Conservation (phyloP, 2,888 invertebrate genomes). For the Heliconius aoede region DNA sequence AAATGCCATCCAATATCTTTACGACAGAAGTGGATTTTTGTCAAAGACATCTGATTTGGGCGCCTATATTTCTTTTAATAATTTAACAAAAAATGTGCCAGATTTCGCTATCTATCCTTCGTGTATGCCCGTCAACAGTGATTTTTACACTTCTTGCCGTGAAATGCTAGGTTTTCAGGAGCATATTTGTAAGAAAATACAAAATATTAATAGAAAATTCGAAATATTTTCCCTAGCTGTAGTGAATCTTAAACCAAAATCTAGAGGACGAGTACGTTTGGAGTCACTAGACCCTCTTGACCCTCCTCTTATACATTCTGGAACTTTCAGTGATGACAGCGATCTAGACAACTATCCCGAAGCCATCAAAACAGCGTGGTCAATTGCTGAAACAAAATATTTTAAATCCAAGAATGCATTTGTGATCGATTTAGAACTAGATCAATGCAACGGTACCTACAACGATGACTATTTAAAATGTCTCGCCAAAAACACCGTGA, state of each 20-base stretch:
- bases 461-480: slow-evolving; percentile 75
- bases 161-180: slow-evolving; percentile 57
- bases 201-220: slow-evolving; percentile 53
- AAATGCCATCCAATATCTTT: slow-evolving; percentile 64
- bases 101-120: slow-evolving; percentile 70
- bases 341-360: slow-evolving; percentile 63
- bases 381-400: slow-evolving; percentile 60
- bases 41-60: slow-evolving; percentile 63
- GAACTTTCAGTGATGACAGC: slow-evolving; percentile 60
- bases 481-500: slow-evolving; percentile 59
- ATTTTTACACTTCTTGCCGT: slow-evolving; percentile 57
- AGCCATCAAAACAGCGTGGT: slow-evolving; percentile 58
- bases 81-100: slow-evolving; percentile 55
- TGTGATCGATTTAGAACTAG: slow-evolving; percentile 58
- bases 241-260: slow-evolving; percentile 68
- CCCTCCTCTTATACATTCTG: slow-evolving; percentile 65
- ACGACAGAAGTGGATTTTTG: slow-evolving; percentile 60
- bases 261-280: slow-evolving; percentile 64
- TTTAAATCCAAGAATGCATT: slow-evolving; percentile 60
- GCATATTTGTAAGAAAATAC: slow-evolving; percentile 58
- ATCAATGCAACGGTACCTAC: slow-evolving; percentile 56
- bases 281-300: slow-evolving; percentile 57
- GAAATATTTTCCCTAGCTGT: slow-evolving; percentile 66
- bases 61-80: slow-evolving; percentile 58
- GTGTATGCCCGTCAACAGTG: slow-evolving; percentile 55